Evolutionary conservation across 2,888 invertebrate species (phyloP).

Genomic region (Sialis lutaria): DNA sequence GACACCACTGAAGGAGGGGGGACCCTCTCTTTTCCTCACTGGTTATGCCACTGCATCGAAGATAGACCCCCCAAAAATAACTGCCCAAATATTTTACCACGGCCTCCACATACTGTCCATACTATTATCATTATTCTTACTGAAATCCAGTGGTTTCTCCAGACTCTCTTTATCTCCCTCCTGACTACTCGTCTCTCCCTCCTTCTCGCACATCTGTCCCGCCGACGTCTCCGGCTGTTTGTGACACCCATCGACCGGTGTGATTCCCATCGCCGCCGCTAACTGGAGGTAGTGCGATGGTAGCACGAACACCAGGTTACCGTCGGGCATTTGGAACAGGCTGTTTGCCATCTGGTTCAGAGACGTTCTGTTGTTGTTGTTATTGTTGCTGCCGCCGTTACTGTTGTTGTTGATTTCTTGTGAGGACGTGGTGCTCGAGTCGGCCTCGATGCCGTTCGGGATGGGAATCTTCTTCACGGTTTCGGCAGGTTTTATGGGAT

Average conservation of each 20-base stretch:
- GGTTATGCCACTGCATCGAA: no score
- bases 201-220: conserved; percentile 8
- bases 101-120: conserved; percentile 33
- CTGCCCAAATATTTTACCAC: conserved; percentile 25
- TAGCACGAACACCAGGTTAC: conserved; percentile 39
- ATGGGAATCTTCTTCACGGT: background rate
- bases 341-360: conserved; percentile 27
- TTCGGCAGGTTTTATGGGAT: background rate
- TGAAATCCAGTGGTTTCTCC: conserved; percentile 30
- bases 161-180: conserved; percentile 8
- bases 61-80: no score
- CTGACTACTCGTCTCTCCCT: conserved; percentile 8
- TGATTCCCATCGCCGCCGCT: conserved; percentile 28
- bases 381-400: conserved; percentile 19
- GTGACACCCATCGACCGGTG: background rate
- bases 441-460: conserved; percentile 16
- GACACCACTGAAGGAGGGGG: no score
- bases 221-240: conserved; percentile 8
- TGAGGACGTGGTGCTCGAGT: conserved; percentile 25
- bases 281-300: conserved; percentile 43
- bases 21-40: no score
- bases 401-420: conserved; percentile 29
- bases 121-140: conserved; percentile 22
- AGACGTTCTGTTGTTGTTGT: conserved; percentile 16
- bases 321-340: conserved; percentile 36